Conservation (phyloP, 2,797 vertebrate species). For the Gephyroberyx darwinii region DNA sequence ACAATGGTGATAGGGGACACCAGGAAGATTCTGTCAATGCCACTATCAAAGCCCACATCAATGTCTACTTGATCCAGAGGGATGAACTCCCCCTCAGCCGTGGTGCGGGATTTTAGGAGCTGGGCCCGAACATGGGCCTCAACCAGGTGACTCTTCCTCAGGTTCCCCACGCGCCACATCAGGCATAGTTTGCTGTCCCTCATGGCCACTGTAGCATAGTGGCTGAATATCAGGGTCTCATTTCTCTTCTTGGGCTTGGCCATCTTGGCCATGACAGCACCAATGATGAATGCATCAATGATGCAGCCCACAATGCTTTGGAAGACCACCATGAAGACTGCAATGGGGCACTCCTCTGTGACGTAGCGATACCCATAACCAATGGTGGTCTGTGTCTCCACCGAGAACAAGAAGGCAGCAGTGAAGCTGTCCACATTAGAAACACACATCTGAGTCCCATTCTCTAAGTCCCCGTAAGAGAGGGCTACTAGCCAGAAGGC, state of each 20-base stretch:
- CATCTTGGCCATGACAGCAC: slow-evolving; percentile 98
- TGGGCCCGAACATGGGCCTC: slow-evolving; percentile 95
- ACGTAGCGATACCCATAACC: slow-evolving; percentile 97
- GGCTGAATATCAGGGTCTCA: slow-evolving; percentile 94
- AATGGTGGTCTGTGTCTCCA: slow-evolving; percentile 98
- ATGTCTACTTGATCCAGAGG: slow-evolving; percentile 95
- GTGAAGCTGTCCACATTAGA: slow-evolving; percentile 97
- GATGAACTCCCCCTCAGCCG: slow-evolving; percentile 94
- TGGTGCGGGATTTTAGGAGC: slow-evolving; percentile 94
- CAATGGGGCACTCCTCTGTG: slow-evolving; percentile 94
- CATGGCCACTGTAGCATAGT: slow-evolving; percentile 94
- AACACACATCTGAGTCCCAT: slow-evolving; percentile 86
- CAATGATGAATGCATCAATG: slow-evolving; percentile 97
- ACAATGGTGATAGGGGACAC: slow-evolving; percentile 96
- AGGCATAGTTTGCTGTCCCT: slow-evolving; percentile 93
- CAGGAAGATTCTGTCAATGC: slow-evolving; percentile 95
- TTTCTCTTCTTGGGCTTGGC: slow-evolving; percentile 98
- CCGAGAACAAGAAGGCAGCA: slow-evolving; percentile 96
- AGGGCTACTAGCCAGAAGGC: slow-evolving; percentile 96
- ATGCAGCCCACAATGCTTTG: slow-evolving; percentile 98
- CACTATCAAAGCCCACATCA: slow-evolving; percentile 95
- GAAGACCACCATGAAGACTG: slow-evolving; percentile 96
- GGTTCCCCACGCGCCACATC: slow-evolving; percentile 97
- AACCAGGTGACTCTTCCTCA: slow-evolving; percentile 95
- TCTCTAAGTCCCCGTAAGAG: slow-evolving; percentile 89